These are phyloP conservation scores for Heliconius hewitsoni DNA, from an alignment of 1,140 invertebrate species.

Conservation along the genomic window DNA sequence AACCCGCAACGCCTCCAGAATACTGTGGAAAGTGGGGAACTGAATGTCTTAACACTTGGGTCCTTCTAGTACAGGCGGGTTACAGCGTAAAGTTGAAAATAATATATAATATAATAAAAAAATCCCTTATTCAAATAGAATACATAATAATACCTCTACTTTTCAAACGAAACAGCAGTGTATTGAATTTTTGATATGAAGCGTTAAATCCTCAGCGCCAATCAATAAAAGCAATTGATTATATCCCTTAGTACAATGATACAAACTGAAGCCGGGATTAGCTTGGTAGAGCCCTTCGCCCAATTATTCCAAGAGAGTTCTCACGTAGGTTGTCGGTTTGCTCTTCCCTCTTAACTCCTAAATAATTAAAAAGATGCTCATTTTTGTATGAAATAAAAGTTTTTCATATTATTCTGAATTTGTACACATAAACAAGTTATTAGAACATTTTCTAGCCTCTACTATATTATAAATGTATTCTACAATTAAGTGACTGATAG, in stretches of 20 bases:
- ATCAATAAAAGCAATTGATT: conserved; percentile 71
- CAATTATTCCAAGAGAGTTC: conserved; percentile 59
- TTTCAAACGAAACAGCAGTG: conserved; percentile 24
- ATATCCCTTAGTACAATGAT: conserved; percentile 52
- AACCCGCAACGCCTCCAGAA: too few relatives aligned
- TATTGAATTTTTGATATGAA: conserved; percentile 34
- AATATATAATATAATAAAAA: too few relatives aligned
- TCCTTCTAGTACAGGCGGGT: too few relatives aligned
- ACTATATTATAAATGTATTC: too few relatives aligned
- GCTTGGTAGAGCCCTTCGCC: conserved; percentile 46
- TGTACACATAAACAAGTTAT: too few relatives aligned
- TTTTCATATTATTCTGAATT: neutral
- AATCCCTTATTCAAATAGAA: neutral
- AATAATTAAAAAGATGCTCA: neutral
- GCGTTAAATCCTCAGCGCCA: conserved; percentile 55
- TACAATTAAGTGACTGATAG: too few relatives aligned
- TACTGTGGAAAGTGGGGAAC: too few relatives aligned
- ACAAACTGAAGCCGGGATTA: conserved; percentile 59
- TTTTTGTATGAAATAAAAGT: neutral
- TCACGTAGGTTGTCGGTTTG: neutral
- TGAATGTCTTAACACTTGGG: too few relatives aligned
- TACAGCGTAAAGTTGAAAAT: too few relatives aligned
- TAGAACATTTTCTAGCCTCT: too few relatives aligned
- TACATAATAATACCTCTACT: neutral
- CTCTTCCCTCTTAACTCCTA: conserved; percentile 1